phyloP scores from a whole-genome alignment of 1,140 invertebrate genomes.

The Diachasmimorpha longicaudata region DNA sequence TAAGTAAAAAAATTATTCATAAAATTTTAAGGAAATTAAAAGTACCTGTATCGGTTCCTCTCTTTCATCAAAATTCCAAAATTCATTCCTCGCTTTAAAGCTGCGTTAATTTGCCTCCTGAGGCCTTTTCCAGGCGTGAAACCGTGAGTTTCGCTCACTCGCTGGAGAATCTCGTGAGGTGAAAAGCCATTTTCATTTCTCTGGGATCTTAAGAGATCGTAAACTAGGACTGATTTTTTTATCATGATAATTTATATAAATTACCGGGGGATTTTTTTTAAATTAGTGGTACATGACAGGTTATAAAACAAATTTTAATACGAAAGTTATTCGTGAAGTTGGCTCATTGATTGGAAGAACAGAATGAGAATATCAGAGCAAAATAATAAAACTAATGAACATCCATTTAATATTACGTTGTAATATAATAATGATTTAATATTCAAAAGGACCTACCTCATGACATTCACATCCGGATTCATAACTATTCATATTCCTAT shows the following conservation, averaged over 20 bases:
- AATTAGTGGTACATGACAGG: background rate
- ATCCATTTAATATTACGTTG: too few relatives aligned
- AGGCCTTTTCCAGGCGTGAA: slow-evolving; percentile 36
- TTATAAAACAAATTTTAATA: background rate
- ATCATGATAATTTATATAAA: slow-evolving; percentile 29
- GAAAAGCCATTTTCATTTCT: slow-evolving; percentile 35
- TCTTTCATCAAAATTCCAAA: slow-evolving; percentile 46
- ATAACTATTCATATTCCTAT: too few relatives aligned
- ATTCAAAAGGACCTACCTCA: too few relatives aligned
- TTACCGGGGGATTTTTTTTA: background rate
- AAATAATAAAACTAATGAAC: too few relatives aligned
- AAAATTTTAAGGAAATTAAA: background rate
- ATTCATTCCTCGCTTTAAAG: slow-evolving; percentile 44
- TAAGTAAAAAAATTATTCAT: background rate
- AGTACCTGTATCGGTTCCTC: slow-evolving; percentile 45
- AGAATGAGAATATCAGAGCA: too few relatives aligned
- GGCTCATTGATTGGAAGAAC: too few relatives aligned
- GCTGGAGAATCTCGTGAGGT: slow-evolving; percentile 38
- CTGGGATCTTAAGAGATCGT: slow-evolving; percentile 40
- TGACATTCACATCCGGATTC: too few relatives aligned
- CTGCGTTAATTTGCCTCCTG: slow-evolving; percentile 39
- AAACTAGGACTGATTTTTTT: slow-evolving; percentile 41
- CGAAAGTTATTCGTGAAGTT: background rate
- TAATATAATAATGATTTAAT: too few relatives aligned
- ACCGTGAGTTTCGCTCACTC: slow-evolving; percentile 41